These are phyloP conservation scores for Entomobrya proxima DNA, from an alignment of 2,888 invertebrate genomes.

Conservation along the genomic window DNA sequence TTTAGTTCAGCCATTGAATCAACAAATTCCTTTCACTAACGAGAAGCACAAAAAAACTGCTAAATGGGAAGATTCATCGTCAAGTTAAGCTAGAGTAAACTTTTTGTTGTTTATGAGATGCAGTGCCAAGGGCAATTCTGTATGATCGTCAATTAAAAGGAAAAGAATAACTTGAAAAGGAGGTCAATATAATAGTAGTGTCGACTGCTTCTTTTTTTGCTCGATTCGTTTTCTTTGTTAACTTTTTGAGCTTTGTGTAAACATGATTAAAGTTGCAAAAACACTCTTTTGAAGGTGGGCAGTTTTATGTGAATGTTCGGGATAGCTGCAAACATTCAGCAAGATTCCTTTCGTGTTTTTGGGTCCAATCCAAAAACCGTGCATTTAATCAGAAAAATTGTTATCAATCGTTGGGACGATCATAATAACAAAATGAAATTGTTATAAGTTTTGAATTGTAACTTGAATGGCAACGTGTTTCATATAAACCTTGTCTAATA, in stretches of 20 bases:
- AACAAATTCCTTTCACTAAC: slow-evolving; percentile 11
- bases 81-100: slow-evolving; percentile 27
- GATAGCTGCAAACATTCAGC: background rate
- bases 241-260: slow-evolving; percentile 6
- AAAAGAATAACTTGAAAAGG: slow-evolving; percentile 53
- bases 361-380: background rate
- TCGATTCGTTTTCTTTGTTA: slow-evolving; percentile 19
- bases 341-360: slow-evolving; percentile 10
- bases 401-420: too few relatives aligned
- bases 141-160: slow-evolving; percentile 63
- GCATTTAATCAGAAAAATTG: too few relatives aligned
- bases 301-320: background rate
- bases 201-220: slow-evolving; percentile 1
- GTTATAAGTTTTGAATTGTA: too few relatives aligned
- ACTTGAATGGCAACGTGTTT: too few relatives aligned
- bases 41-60: slow-evolving; percentile 6
- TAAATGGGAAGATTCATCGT: slow-evolving; percentile 41
- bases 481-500: too few relatives aligned
- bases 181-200: slow-evolving; percentile 59
- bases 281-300: background rate
- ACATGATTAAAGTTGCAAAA: slow-evolving; percentile 4
- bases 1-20: slow-evolving; percentile 13
- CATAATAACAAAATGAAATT: too few relatives aligned
- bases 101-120: slow-evolving; percentile 45
- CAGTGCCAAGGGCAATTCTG: slow-evolving; percentile 58